Evolutionary conservation across 2,888 invertebrate species (phyloP).

Genomic region (Troides aeacus): DNA sequence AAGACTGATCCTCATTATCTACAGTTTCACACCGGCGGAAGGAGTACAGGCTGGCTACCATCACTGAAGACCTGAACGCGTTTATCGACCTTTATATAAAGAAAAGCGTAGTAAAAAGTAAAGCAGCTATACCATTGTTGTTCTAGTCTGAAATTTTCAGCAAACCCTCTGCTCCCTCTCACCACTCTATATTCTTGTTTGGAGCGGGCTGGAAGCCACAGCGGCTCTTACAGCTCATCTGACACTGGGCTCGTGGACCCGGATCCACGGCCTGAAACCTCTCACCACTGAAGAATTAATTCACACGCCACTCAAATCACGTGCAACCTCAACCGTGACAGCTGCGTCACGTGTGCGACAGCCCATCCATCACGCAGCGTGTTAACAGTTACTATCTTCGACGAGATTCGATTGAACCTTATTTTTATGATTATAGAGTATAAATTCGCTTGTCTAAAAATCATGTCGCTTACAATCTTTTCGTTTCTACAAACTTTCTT

Average conservation of each 20-base stretch:
- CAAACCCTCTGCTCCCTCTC: constrained; percentile 23
- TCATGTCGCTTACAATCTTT: constrained; percentile 2
- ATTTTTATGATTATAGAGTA: background rate
- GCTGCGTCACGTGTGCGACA: constrained; percentile 65
- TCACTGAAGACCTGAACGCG: no score
- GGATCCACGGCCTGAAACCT: no score
- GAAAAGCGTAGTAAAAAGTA: no score
- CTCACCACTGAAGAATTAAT: constrained; percentile 49
- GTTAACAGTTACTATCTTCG: constrained; percentile 46
- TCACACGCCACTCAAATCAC: constrained; percentile 58
- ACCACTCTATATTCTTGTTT: no score
- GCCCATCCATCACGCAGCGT: constrained; percentile 69
- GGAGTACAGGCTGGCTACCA: no score
- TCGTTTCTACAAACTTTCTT: background rate
- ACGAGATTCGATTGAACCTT: background rate
- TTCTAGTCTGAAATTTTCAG: constrained; percentile 18
- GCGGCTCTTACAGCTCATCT: no score
- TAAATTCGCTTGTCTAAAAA: background rate
- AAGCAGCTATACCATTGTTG: background rate
- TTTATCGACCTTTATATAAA: no score
- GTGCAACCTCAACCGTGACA: constrained; percentile 64
- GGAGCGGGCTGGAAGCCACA: no score
- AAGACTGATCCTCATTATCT: no score
- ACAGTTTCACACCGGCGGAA: no score
- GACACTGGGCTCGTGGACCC: no score